Evolutionary conservation across 2,888 invertebrate species (phyloP).

Genomic region (Drosophila birchii): DNA sequence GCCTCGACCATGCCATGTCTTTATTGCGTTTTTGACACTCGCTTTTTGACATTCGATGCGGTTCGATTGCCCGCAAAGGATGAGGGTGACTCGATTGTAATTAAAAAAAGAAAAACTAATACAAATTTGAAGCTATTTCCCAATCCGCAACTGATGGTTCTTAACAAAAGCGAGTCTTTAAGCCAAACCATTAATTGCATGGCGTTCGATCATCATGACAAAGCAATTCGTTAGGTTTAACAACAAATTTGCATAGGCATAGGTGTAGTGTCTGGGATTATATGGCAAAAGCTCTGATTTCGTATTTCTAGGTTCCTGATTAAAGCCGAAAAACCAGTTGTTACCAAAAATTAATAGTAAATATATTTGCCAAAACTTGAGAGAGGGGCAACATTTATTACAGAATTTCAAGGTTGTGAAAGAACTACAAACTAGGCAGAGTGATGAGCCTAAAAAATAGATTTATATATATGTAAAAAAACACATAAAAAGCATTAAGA

Average conservation of each 20-base stretch:
- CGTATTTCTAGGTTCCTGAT: slow-evolving; percentile 15
- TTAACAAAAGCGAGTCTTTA: background rate
- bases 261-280: slow-evolving; percentile 3
- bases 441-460: background rate
- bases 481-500: background rate
- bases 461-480: background rate
- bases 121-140: background rate
- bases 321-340: slow-evolving; percentile 16
- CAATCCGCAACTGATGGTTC: slow-evolving; percentile 8
- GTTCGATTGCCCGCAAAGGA: slow-evolving; percentile 1
- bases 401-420: background rate
- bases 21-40: slow-evolving; percentile 26
- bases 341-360: background rate
- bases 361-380: slow-evolving; percentile 14
- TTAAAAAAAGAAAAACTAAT: background rate
- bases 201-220: slow-evolving; percentile 32
- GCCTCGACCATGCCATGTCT: slow-evolving; percentile 43
- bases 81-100: background rate
- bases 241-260: slow-evolving; percentile 21
- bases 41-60: slow-evolving; percentile 25
- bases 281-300: background rate
- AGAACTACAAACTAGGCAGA: background rate
- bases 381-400: background rate
- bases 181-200: slow-evolving; percentile 13
- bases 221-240: slow-evolving; percentile 2